phyloP scores from a whole-genome alignment of 1,140 invertebrate genomes.

The Drosophila aff. region DNA sequence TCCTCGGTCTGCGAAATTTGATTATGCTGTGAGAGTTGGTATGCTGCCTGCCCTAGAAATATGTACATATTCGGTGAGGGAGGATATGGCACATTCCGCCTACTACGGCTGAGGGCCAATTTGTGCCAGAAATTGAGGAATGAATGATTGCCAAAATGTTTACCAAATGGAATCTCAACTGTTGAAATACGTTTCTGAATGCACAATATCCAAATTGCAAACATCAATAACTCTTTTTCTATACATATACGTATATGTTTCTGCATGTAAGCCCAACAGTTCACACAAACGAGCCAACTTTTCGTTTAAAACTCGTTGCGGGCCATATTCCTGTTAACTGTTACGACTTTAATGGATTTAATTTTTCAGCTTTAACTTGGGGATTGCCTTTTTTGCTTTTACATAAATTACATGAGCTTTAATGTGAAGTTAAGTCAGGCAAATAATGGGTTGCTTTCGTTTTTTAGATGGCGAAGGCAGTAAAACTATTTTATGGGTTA shows the following conservation, averaged over 20 bases:
- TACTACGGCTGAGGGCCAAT: constrained; percentile 37
- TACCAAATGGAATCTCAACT: constrained; percentile 49
- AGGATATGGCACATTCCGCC: constrained; percentile 28
- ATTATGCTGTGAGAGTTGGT: constrained; percentile 48
- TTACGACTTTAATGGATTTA: constrained; percentile 3
- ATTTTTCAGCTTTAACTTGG: neutral
- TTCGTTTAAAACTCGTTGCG: constrained; percentile 1
- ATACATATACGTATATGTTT: neutral
- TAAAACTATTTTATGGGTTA: neutral
- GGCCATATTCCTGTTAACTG: constrained; percentile 4
- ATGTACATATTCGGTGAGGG: neutral
- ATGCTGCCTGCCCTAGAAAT: constrained; percentile 5
- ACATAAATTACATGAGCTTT: constrained; percentile 1
- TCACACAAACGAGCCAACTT: constrained; percentile 5
- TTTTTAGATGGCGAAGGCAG: neutral
- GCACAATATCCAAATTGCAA: constrained; percentile 24
- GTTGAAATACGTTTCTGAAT: constrained; percentile 27
- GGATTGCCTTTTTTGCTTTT: neutral
- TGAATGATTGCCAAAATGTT: constrained; percentile 44
- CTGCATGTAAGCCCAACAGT: constrained; percentile 15
- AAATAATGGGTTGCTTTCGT: neutral
- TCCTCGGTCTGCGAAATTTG: constrained; percentile 56
- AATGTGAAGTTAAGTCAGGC: neutral
- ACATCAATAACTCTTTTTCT: constrained; percentile 29
- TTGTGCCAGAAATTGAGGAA: constrained; percentile 35